A percentile compares a stretch with the other conserved stretches of the same genome.
phyloP scores from a whole-genome alignment of 2,888 invertebrate genomes.

The Agapostemon virescens region DNA sequence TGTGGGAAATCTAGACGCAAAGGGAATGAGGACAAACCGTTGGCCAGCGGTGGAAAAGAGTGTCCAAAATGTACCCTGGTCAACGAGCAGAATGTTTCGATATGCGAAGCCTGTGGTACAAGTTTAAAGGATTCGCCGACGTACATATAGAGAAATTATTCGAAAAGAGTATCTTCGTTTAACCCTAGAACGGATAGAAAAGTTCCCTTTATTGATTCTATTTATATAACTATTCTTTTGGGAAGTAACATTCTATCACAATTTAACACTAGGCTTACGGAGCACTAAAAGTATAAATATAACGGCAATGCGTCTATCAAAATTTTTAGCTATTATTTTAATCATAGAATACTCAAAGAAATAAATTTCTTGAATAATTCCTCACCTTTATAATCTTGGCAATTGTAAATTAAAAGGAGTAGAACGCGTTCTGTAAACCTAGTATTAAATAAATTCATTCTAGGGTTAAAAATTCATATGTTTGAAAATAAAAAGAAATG shows the following conservation, averaged over 20 bases:
- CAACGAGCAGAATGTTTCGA: conserved; percentile 84
- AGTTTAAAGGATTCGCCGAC: conserved; percentile 88
- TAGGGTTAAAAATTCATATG: conserved; percentile 15
- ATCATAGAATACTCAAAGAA: no score
- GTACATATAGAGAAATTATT: conserved; percentile 82
- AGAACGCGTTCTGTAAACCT: no score
- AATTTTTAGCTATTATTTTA: no score
- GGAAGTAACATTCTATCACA: background rate
- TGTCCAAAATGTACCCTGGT: conserved; percentile 89
- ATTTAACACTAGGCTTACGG: no score
- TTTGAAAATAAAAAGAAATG: conserved; percentile 11
- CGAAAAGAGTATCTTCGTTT: background rate
- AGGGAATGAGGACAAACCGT: conserved; percentile 84
- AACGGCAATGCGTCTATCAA: no score
- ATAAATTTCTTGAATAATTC: no score
- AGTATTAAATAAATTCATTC: no score
- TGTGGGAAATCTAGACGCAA: conserved; percentile 85
- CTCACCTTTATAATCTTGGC: no score
- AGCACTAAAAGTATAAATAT: no score
- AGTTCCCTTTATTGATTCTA: background rate
- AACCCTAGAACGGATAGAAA: background rate
- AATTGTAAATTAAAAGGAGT: no score
- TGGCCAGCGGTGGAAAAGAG: conserved; percentile 88
- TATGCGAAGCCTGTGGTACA: conserved; percentile 86
- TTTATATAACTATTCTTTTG: background rate